Percentiles rank a stretch among this genome's conserved stretches.
Conservation (phyloP, 2,113 vertebrate genomes). For the Fukomys damarensis region DNA sequence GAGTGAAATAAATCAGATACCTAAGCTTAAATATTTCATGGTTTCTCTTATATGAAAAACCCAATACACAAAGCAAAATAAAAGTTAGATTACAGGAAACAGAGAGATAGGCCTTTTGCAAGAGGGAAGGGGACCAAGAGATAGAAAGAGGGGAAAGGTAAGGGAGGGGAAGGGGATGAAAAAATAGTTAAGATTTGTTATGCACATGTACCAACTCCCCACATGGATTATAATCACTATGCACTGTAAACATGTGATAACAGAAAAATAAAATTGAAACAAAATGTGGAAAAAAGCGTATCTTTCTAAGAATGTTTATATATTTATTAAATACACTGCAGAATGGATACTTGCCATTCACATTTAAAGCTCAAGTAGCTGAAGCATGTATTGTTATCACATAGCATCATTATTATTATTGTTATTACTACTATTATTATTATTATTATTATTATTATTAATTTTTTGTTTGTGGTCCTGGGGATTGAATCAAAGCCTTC, state of each 20-base stretch:
- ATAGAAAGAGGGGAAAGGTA: not conserved
- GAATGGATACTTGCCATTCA: not conserved
- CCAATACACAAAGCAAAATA: not conserved
- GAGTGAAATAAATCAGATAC: not conserved
- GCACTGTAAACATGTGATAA: not conserved
- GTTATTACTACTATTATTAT: too few species aligned
- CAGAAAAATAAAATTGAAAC: not conserved
- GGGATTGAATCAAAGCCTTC: not conserved
- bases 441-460: not conserved
- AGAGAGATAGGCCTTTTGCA: not conserved
- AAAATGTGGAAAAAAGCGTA: not conserved
- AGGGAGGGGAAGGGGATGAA: not conserved
- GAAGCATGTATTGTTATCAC: not conserved
- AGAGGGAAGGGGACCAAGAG: not conserved
- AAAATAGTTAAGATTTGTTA: not conserved
- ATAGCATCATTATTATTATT: too few species aligned
- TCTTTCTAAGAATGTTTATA: not conserved
- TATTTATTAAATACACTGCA: not conserved
- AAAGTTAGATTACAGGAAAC: not conserved
- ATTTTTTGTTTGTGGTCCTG: not conserved
- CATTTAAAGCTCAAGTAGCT: not conserved
- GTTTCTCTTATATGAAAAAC: not conserved
- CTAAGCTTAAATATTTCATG: not conserved
- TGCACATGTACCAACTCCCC: not conserved
- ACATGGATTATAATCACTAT: not conserved